Base-by-base conservation (phyloP, 2,797 vertebrate species). In the Phylloscopus collybita region DNA sequence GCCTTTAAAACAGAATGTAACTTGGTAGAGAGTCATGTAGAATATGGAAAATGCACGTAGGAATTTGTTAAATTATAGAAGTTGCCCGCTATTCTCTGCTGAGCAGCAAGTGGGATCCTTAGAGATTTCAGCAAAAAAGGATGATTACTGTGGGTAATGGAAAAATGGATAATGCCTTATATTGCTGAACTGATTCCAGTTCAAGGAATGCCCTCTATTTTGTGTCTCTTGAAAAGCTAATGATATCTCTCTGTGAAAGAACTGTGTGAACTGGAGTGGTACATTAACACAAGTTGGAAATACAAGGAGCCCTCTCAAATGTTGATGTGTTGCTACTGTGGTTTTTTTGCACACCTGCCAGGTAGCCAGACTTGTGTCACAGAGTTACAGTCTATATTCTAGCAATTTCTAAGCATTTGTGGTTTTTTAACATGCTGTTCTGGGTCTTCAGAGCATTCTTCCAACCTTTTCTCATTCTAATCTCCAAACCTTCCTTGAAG, bases 201-300 rank as follows among this genome's bases (percentile, higher is more conserved):
- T 91, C 78, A 95, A 89, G 91, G 81, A 67, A 74, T 89, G 61
- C 16, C 38, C 67, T 90, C 81, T 89, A 14, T 73, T 93, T 80
- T 92, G 50, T 57, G 34, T 64, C 32, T 86, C 30, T 78, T 78
- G 80, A 70, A 85, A 86, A 72, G 12, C 23, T 64, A 40, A 47
- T 54, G 29, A n/a, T 29, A n/a, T 20, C 34, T 8, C 19, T 73
- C 59, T 49, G n/a, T 47, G 49, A 54, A 54, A 13, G 30, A 82
- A 13, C 12, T 23, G 15, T 54, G 49, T 47, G 40, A 64, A 18
- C 27, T 10, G 80, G n/a, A 32, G 11, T 1, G 3, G 22, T 12
- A 14, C 4, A 32, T 36, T 36, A 53, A 36, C n/a, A 27, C 22
- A 32, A 32, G n/a, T 2, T 71, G 17, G 47, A 61, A 71, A 82